Conservation (phyloP, 2,888 invertebrate genomes). For the Drosophila incognita region DNA sequence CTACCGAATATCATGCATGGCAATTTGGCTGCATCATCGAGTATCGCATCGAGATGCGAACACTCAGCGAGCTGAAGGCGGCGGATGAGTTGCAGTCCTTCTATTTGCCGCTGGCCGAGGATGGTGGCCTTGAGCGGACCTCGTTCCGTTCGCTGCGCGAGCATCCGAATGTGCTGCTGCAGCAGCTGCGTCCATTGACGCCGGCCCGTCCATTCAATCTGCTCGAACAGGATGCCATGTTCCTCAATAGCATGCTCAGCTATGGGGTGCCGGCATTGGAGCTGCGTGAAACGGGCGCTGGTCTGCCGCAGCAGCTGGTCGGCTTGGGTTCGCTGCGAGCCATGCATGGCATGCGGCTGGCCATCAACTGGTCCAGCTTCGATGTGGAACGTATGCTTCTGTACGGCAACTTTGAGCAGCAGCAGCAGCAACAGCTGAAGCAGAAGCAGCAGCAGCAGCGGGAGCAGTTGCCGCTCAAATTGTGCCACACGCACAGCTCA, state of each 20-base stretch:
- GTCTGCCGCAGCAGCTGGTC: not conserved
- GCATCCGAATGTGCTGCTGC: constrained; percentile 74
- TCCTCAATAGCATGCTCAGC: constrained; percentile 73
- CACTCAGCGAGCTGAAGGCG: constrained; percentile 74
- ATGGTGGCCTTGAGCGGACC: constrained; percentile 69
- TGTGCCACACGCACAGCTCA: not conserved
- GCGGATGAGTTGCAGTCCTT: constrained; percentile 70
- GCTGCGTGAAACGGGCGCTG: constrained; percentile 34
- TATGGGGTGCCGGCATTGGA: constrained; percentile 12
- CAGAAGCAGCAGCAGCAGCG: not conserved
- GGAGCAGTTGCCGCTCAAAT: not conserved
- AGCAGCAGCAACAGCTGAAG: not conserved
- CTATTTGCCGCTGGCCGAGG: constrained; percentile 62
- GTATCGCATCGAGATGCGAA: constrained; percentile 74
- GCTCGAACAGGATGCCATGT: constrained; percentile 82
- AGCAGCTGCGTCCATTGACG: constrained; percentile 66
- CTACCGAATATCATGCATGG: not conserved
- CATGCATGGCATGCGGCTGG: not conserved
- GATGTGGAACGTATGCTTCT: constrained; percentile 22
- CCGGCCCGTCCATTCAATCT: constrained; percentile 69
- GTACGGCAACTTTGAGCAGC: not conserved
- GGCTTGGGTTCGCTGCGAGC: constrained; percentile 3
- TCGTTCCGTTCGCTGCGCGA: constrained; percentile 75
- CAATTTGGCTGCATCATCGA: constrained; percentile 62
- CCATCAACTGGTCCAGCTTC: constrained; percentile 16